Evolutionary conservation across 2,113 vertebrate genomes (phyloP).

Genomic region (Limanda limanda): DNA sequence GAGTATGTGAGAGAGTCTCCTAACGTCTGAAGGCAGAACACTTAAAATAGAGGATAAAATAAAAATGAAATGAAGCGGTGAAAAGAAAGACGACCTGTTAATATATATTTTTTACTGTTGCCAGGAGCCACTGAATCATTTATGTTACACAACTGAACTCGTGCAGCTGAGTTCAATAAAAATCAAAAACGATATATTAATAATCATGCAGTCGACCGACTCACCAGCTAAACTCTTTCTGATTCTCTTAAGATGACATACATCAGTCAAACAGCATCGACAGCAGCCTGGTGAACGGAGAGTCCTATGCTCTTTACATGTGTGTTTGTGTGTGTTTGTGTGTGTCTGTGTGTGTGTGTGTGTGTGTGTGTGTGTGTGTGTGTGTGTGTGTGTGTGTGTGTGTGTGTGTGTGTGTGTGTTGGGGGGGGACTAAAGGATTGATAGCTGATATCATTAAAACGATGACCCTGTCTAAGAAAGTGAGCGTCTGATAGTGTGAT

Average conservation of each 20-base stretch:
- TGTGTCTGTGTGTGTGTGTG: neutral
- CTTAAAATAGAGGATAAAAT: neutral
- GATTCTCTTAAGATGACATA: neutral
- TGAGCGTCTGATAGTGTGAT: slow-evolving; percentile 47
- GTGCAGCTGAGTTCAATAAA: neutral
- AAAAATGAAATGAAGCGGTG: neutral
- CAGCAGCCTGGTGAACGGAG: slow-evolving; percentile 1
- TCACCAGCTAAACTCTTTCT: neutral
- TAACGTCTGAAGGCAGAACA: no score
- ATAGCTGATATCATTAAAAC: slow-evolving; percentile 70
- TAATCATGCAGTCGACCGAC: neutral
- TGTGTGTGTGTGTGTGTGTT: neutral
- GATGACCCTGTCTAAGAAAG: slow-evolving; percentile 63
- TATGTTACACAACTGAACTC: neutral
- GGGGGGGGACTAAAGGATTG: slow-evolving; percentile 36
- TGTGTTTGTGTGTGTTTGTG: neutral
- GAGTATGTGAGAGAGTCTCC: neutral
- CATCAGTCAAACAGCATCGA: neutral
- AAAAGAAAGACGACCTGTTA: neutral
- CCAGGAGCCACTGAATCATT: neutral
- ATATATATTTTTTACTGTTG: neutral
- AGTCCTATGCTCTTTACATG: neutral
- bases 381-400: slow-evolving; percentile 1
- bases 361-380: neutral
- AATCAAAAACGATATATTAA: slow-evolving; percentile 10